Percentiles rank a stretch among this genome's conserved stretches.
These are phyloP conservation scores for Hyperoplus lanceolatus DNA, from an alignment of 2,797 vertebrate species.

Conservation along the genomic window DNA sequence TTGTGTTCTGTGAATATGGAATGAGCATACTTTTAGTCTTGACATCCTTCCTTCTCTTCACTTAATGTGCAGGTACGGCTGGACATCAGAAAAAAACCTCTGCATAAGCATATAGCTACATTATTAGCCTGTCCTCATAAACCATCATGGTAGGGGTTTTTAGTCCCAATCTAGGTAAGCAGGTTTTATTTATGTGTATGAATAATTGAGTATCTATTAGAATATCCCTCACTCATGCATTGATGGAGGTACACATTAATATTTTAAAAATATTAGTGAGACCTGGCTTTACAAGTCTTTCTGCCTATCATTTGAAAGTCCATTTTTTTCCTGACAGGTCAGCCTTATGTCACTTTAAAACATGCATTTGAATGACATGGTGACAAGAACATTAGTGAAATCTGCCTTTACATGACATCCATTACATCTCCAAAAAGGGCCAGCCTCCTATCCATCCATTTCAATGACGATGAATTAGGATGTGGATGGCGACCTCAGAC, in stretches of 20 bases:
- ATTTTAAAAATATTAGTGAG: conserved; percentile 86
- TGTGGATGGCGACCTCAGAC: neutral
- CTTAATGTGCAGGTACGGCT: conserved; percentile 65
- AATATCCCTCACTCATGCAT: conserved; percentile 82
- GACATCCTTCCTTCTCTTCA: conserved; percentile 36
- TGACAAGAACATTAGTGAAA: conserved; percentile 71
- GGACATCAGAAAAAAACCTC: conserved; percentile 58
- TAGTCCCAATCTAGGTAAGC: conserved; percentile 81
- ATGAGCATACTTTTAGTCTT: conserved; percentile 40
- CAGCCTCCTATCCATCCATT: conserved; percentile 18
- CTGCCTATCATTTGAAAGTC: conserved; percentile 83
- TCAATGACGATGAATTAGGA: neutral
- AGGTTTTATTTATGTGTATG: conserved; percentile 87
- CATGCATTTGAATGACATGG: conserved; percentile 74
- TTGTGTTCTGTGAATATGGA: conserved; percentile 52
- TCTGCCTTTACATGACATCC: conserved; percentile 67
- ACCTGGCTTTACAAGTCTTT: conserved; percentile 84
- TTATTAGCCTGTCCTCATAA: conserved; percentile 70
- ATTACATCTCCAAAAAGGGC: conserved; percentile 44
- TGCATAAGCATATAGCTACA: conserved; percentile 65
- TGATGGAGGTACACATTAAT: conserved; percentile 87
- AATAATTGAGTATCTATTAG: conserved; percentile 88
- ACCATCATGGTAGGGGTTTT: conserved; percentile 64
- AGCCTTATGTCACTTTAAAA: conserved; percentile 76
- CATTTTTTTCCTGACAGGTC: conserved; percentile 82